A percentile compares a stretch with the other conserved stretches of the same genome.
Evolutionary conservation across 2,113 vertebrate species (phyloP).

Genomic region (Tupaia tana): DNA sequence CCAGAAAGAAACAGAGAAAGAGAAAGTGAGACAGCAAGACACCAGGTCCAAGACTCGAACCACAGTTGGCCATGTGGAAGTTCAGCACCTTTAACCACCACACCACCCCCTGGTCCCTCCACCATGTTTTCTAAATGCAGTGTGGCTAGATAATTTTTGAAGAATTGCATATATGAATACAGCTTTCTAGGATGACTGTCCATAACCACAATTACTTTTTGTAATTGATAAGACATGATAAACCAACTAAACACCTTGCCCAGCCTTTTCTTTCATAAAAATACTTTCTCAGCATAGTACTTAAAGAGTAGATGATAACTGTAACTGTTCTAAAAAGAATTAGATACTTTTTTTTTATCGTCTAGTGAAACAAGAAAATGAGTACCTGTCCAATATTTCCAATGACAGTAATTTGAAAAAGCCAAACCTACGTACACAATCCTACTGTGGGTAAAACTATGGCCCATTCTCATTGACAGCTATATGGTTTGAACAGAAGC

Average conservation of each 20-base stretch:
- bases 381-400: background rate
- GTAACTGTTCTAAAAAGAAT: background rate
- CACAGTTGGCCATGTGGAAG: too few species aligned
- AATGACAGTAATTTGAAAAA: conserved; percentile 23
- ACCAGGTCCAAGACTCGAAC: too few species aligned
- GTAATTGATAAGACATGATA: background rate
- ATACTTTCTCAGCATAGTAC: background rate
- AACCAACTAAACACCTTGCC: background rate
- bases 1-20: too few species aligned
- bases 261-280: background rate
- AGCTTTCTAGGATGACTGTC: background rate
- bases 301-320: background rate
- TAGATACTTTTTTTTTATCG: conserved; percentile 5
- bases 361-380: background rate
- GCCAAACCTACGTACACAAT: background rate
- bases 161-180: background rate
- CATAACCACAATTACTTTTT: background rate
- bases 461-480: background rate
- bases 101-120: background rate
- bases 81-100: too few species aligned
- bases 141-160: background rate
- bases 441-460: background rate
- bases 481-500: background rate
- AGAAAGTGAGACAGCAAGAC: too few species aligned
- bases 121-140: background rate